Conservation (phyloP, 1,140 invertebrate genomes). For the Mizuhopecten yessoensis region DNA sequence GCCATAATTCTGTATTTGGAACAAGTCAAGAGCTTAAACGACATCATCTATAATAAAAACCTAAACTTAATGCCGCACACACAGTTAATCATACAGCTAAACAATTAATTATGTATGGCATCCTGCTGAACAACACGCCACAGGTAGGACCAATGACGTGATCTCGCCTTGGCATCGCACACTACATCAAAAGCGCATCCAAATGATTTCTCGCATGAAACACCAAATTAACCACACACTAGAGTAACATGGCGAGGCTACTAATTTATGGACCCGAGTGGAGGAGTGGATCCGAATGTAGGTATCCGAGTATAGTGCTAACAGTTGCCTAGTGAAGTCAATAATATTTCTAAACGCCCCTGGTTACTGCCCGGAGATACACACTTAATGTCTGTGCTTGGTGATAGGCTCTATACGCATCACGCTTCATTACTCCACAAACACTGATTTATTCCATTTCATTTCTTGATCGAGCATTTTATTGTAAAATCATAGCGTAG, state of each 20-base stretch:
- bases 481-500: neutral
- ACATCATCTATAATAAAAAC: neutral
- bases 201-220: constrained; percentile 7
- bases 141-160: neutral
- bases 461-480: neutral
- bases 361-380: neutral
- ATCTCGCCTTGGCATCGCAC: neutral
- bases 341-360: neutral
- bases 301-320: neutral
- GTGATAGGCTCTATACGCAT: neutral
- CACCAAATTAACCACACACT: neutral
- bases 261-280: too few species aligned
- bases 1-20: neutral
- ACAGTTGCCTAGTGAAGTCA: constrained; percentile 6
- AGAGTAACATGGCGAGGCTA: neutral
- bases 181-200: neutral
- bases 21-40: neutral
- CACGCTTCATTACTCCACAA: neutral
- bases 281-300: neutral
- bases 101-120: constrained; percentile 23
- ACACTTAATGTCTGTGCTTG: neutral
- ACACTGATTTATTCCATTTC: neutral
- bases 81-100: neutral
- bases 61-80: neutral
- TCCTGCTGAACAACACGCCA: neutral